These are phyloP conservation scores for Megaceryle maxima DNA, from an alignment of 2,113 vertebrate genomes.

Conservation along the genomic window DNA sequence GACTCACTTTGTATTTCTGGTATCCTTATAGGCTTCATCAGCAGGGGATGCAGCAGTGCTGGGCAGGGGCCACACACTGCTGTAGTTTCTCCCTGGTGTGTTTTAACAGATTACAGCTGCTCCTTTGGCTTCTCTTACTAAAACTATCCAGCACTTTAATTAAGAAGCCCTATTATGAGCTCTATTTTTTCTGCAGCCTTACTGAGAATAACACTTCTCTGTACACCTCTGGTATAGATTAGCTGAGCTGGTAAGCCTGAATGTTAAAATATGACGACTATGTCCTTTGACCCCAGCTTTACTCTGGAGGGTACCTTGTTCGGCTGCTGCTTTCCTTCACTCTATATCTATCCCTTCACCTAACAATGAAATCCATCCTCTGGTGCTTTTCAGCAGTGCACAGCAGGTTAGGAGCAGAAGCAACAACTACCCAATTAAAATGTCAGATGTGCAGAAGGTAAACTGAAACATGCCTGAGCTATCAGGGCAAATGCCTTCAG, in stretches of 20 bases:
- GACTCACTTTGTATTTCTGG: background rate
- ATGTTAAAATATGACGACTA: background rate
- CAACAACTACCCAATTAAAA: slow-evolving; percentile 41
- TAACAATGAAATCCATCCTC: slow-evolving; percentile 25
- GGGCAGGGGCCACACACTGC: background rate
- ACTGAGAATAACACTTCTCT: background rate
- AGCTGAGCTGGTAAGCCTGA: background rate
- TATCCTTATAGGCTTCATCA: background rate
- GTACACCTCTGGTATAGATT: background rate
- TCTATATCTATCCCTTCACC: background rate
- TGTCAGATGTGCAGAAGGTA: slow-evolving; percentile 28
- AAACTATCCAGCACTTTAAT: background rate
- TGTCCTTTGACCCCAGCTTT: background rate
- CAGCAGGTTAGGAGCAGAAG: slow-evolving; percentile 19
- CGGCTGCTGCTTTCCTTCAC: background rate
- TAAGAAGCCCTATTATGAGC: background rate
- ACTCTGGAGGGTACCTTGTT: background rate
- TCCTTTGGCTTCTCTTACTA: background rate
- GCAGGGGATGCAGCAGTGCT: background rate
- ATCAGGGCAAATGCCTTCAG: background rate
- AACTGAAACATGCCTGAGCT: background rate
- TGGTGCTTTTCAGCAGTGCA: slow-evolving; percentile 2
- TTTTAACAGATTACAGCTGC: background rate
- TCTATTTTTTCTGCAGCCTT: background rate
- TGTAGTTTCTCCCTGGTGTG: background rate